Evolutionary conservation across 2,113 vertebrate genomes (phyloP).

Genomic region (Bujurquina vittata): DNA sequence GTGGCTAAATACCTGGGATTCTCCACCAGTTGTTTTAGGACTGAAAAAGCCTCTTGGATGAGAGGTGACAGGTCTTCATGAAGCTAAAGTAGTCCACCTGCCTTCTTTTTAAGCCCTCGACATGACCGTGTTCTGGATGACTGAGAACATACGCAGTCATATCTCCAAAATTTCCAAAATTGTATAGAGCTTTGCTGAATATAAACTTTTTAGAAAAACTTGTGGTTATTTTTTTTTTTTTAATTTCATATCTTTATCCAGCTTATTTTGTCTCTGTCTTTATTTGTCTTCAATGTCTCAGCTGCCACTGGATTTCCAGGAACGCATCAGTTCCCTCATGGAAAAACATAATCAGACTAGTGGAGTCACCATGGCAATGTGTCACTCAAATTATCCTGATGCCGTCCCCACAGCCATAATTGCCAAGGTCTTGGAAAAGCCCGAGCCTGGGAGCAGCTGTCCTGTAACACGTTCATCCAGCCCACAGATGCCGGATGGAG

Average conservation of each 20-base stretch:
- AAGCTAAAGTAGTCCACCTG: not conserved
- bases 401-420: conserved; percentile 88
- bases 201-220: not conserved
- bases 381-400: conserved; percentile 86
- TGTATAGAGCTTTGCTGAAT: conserved; percentile 2
- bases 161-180: not conserved
- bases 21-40: not conserved
- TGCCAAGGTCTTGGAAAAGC: conserved; percentile 91
- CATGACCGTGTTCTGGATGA: not conserved
- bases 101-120: not conserved
- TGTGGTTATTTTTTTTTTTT: not conserved
- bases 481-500: conserved; percentile 75
- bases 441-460: conserved; percentile 84
- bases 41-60: not conserved
- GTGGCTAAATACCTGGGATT: not conserved
- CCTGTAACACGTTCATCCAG: conserved; percentile 84
- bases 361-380: conserved; percentile 80
- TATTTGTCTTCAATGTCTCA: conserved; percentile 61
- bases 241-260: not conserved
- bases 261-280: conserved; percentile 10
- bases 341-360: conserved; percentile 85
- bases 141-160: not conserved
- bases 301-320: conserved; percentile 91
- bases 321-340: conserved; percentile 88
- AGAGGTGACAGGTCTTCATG: not conserved